Percentiles rank a stretch among this genome's conserved stretches.
Evolutionary conservation across 2,797 vertebrate species (phyloP).

Genomic region (Chelon labrosus): DNA sequence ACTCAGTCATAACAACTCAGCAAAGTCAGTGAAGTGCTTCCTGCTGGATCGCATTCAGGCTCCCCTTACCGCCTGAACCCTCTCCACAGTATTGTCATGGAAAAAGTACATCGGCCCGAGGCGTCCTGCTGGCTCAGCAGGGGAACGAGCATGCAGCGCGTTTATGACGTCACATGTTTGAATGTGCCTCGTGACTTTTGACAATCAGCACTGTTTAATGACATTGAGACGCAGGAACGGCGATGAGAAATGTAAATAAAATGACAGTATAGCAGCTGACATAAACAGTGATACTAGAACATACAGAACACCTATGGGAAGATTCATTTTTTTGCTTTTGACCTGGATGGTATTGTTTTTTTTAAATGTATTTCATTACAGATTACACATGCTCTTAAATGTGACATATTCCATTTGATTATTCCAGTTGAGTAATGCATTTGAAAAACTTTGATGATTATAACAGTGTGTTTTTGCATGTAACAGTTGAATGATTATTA

Average conservation of each 20-base stretch:
- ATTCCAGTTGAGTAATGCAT: too few species aligned
- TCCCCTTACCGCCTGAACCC: conserved; percentile 53
- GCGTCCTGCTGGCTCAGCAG: conserved; percentile 64
- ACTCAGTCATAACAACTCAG: conserved; percentile 67
- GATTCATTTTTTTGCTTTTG: too few species aligned
- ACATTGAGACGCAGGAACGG: conserved; percentile 13
- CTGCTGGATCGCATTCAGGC: conserved; percentile 63
- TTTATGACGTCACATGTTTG: conserved; percentile 45
- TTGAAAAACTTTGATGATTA: too few species aligned
- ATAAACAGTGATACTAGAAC: not conserved
- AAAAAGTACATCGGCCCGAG: conserved; percentile 61
- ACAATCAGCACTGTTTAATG: conserved; percentile 18
- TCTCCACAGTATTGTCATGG: conserved; percentile 55
- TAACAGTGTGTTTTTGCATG: too few species aligned
- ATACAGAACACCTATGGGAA: not conserved
- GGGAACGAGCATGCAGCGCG: conserved; percentile 49
- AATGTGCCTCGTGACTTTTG: conserved; percentile 43
- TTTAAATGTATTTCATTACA: too few species aligned
- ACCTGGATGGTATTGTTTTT: too few species aligned
- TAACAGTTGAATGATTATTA: too few species aligned
- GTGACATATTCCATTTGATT: too few species aligned
- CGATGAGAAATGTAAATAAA: not conserved
- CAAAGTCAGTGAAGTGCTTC: conserved; percentile 60
- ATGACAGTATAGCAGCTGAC: not conserved
- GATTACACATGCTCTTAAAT: too few species aligned